Evolutionary conservation across 2,797 vertebrate genomes (phyloP), one percentile per base, ranked within the genome.

Genomic region (Brachyalestes nurse): DNA sequence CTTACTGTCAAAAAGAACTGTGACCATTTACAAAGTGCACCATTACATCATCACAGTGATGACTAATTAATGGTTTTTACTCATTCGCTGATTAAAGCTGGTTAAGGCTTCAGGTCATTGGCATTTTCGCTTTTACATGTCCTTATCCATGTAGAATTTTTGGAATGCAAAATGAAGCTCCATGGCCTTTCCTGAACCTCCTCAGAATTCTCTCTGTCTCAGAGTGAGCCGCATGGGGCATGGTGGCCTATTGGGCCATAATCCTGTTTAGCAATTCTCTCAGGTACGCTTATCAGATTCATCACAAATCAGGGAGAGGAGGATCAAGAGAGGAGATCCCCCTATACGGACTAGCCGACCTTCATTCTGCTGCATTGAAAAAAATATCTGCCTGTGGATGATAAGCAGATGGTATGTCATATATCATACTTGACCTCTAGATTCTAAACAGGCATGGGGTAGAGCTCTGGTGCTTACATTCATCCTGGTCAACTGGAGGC

Each of bases 361-460:
- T 93, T 94, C 89, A 89, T 88, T 91, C 91, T 82, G 83, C 88
- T 47, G n/a, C 75, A 25, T 23, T 78, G 80, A 78, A 47, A 57
- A 75, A 78, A 87, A 84, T 79, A 89, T 89, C 90, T 94, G 93
- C 86, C 89, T 86, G 84, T 75, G 55, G 86, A 90, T 87, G 92
- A 94, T 94, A 93, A 94, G 91, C 92, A 91, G 85, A 87, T 90
- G 90, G 88, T 85, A 88, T 87, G 87, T 85, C 90, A 89, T 94
- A 87, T 89, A 92, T 94, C 91, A 94, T 88, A 89, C 87, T 90
- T 92, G 90, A 94, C 92, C 91, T 83, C 88, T 77, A 86, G 87
- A 90, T 92, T 86, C 80, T 72, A 62, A 87, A 81, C 85, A 84
- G 89, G 80, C 87, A 87, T 88, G 88, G 90, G 45, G 91, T 87